phyloP scores from a whole-genome alignment of 2,113 vertebrate species.

The Clarias macrocephalus region DNA sequence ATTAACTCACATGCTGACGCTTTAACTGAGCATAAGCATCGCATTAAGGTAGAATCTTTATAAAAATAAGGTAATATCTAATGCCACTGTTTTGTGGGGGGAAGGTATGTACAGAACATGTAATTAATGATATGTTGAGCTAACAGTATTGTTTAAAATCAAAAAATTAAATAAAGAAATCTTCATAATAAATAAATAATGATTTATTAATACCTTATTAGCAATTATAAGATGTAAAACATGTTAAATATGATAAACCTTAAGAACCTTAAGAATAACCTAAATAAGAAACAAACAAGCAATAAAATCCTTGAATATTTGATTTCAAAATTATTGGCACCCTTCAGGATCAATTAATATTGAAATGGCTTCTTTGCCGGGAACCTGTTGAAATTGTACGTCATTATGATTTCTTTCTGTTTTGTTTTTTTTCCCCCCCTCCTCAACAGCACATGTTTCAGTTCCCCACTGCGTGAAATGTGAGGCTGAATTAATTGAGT shows the following conservation, averaged over 20 bases:
- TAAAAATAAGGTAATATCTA: no score
- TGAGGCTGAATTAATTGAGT: slow-evolving; percentile 91
- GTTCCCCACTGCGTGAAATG: slow-evolving; percentile 14
- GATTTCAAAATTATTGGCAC: neutral
- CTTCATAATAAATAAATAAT: neutral
- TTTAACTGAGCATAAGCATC: no score
- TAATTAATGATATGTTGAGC: neutral
- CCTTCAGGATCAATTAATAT: neutral
- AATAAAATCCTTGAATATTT: neutral
- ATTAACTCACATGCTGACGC: neutral
- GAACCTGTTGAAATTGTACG: neutral
- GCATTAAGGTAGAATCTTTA: no score
- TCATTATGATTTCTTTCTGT: neutral
- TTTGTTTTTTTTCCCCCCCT: neutral
- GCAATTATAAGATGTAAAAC: neutral
- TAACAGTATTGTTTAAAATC: neutral
- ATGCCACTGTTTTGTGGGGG: no score
- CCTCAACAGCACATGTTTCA: neutral
- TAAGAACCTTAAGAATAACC: neutral
- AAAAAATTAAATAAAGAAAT: neutral
- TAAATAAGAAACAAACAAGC: neutral
- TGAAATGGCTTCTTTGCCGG: neutral
- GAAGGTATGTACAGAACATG: neutral
- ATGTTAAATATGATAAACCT: neutral
- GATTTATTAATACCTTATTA: neutral